Percentiles rank a stretch among this genome's conserved stretches.
These are phyloP conservation scores for Heliangelus exortis DNA, from an alignment of 2,797 vertebrate species.

Conservation along the genomic window DNA sequence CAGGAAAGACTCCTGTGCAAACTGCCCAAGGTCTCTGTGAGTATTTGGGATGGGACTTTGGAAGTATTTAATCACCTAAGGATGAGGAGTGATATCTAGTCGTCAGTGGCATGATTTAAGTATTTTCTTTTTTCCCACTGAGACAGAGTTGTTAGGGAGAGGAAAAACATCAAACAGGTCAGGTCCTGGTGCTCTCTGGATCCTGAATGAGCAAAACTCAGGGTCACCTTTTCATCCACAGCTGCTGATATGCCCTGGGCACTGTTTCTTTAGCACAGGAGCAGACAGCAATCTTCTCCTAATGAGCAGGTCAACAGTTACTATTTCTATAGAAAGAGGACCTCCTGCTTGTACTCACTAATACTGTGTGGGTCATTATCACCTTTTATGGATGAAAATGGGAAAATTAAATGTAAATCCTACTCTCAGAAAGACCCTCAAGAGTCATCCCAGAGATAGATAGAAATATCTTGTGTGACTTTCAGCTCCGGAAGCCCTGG, in stretches of 20 bases:
- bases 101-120: background rate
- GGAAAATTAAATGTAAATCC: background rate
- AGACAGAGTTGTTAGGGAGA: background rate
- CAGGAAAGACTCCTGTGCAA: background rate
- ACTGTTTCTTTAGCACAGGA: background rate
- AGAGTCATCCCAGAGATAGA: background rate
- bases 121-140: conserved; percentile 21
- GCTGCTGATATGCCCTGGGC: background rate
- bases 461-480: background rate
- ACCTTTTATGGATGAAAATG: background rate
- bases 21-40: background rate
- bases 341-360: background rate
- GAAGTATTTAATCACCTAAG: background rate
- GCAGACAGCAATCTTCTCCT: background rate
- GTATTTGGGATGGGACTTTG: background rate
- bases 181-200: background rate
- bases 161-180: background rate
- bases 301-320: background rate
- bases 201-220: background rate
- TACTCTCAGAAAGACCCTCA: background rate
- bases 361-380: background rate
- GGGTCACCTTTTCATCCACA: background rate
- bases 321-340: background rate
- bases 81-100: background rate
- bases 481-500: background rate